These are phyloP conservation scores for Sycophila sp. DNA, from an alignment of 1,140 invertebrate genomes.

Conservation along the genomic window DNA sequence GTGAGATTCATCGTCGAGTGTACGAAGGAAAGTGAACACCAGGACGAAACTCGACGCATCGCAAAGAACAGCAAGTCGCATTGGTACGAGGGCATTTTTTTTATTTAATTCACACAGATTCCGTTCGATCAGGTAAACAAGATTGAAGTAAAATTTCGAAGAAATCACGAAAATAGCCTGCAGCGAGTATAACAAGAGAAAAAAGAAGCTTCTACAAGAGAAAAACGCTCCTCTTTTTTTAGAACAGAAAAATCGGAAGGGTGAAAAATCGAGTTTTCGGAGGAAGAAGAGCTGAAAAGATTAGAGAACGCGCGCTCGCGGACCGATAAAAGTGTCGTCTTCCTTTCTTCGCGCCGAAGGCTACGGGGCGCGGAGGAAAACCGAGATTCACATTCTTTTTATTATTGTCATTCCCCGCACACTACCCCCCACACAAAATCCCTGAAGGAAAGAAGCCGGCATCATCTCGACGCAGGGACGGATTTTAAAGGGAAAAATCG, in stretches of 20 bases:
- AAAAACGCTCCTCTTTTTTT: slow-evolving; percentile 48
- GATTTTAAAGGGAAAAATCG: too few relatives aligned
- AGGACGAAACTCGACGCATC: slow-evolving; percentile 12
- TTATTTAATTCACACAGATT: slow-evolving; percentile 29
- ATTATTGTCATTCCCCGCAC: slow-evolving; percentile 17
- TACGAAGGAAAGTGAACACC: too few relatives aligned
- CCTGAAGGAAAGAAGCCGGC: slow-evolving; percentile 8
- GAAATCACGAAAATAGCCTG: too few relatives aligned
- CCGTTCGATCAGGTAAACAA: too few relatives aligned
- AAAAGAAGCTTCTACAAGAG: slow-evolving; percentile 3
- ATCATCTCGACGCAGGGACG: slow-evolving; percentile 3
- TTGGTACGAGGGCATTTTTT: not conserved
- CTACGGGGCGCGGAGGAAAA: too few relatives aligned
- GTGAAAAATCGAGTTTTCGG: slow-evolving; percentile 16
- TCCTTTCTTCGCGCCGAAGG: too few relatives aligned
- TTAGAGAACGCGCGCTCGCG: not conserved
- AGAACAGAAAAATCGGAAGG: too few relatives aligned
- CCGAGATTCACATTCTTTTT: too few relatives aligned
- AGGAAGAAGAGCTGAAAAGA: slow-evolving; percentile 18
- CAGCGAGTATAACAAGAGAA: too few relatives aligned
- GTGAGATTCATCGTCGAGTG: slow-evolving; percentile 4
- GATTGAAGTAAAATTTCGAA: too few relatives aligned
- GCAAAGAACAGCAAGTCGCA: too few relatives aligned
- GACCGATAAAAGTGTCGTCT: too few relatives aligned
- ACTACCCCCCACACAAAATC: slow-evolving; percentile 11